A percentile compares a stretch with the other conserved stretches of the same genome.
Conservation (phyloP, 2,888 invertebrate genomes). For the Zonitis immaculata region DNA sequence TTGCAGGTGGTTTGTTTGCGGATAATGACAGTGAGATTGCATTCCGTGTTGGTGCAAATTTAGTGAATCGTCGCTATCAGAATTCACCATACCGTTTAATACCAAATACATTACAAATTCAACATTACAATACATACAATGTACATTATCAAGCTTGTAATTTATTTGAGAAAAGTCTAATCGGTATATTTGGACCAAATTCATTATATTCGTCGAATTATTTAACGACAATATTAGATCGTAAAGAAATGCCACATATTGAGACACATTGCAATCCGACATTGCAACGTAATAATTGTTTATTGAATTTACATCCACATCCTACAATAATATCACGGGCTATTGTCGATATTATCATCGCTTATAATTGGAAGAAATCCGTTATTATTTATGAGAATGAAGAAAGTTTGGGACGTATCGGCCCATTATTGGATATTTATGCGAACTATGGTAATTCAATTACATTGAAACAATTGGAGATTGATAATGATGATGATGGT, state of each 20-base stretch:
- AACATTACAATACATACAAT: slow-evolving; percentile 25
- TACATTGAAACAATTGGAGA: slow-evolving; percentile 60
- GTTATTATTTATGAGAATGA: slow-evolving; percentile 75
- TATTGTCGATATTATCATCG: slow-evolving; percentile 63
- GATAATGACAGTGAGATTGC: slow-evolving; percentile 27
- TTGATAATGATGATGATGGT: slow-evolving; percentile 59
- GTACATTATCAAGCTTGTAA: slow-evolving; percentile 20
- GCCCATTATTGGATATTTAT: slow-evolving; percentile 66
- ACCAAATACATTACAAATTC: slow-evolving; percentile 18
- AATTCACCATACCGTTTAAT: slow-evolving; percentile 22
- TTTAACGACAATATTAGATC: slow-evolving; percentile 19
- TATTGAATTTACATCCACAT: slow-evolving; percentile 23
- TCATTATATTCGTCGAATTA: slow-evolving; percentile 19
- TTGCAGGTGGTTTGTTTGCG: slow-evolving; percentile 31
- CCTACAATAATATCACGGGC: slow-evolving; percentile 46
- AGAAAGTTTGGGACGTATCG: slow-evolving; percentile 66
- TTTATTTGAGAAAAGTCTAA: slow-evolving; percentile 16
- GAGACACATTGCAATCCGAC: slow-evolving; percentile 29
- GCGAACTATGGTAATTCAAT: slow-evolving; percentile 49
- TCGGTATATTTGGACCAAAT: slow-evolving; percentile 24
- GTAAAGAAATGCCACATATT: slow-evolving; percentile 34
- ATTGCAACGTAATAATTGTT: slow-evolving; percentile 25
- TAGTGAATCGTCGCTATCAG: slow-evolving; percentile 23
- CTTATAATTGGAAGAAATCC: slow-evolving; percentile 74
- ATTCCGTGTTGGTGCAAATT: slow-evolving; percentile 25